Evolutionary conservation across 2,797 vertebrate genomes (phyloP), one percentile per base, ranked within the genome.

Genomic region (Gallirallus australis): DNA sequence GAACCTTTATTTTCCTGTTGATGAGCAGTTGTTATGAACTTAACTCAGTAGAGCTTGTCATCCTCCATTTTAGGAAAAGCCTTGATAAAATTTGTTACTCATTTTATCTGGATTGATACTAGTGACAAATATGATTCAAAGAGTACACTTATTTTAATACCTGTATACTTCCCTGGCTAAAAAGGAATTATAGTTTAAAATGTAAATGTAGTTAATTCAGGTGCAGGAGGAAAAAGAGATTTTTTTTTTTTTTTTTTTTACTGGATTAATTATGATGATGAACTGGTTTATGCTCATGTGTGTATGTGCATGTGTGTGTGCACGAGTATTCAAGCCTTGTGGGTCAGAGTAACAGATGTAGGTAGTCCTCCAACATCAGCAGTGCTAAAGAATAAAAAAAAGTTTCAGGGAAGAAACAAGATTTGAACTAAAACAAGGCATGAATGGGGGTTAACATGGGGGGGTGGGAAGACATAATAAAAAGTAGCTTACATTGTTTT

Each of bases 211-310:
- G 21, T 60, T 73, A 69, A 65, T 73, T 56, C n/a, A 61, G 64
- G n/a, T 52, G 9, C 30, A 59, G 42, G 42, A 78, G 31, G 47
- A 24, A 69, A 72, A 80, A 60, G 23, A 64, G 15, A 16, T 24
- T 24, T 59, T 71, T 72, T 24, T 23, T 54, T 71, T 72, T 60
- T 24, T 23, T 59, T 71, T 72, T 60, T 79, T 75, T 30, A 39
- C 10, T 63, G 16, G 20, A 11, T 65, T 78, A 78, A 7, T 70
- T 85, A 7, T 1, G 3, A 23, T 45, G 68, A 37, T 0, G 0
- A 66, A 9, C 33, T 85, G 9, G 21, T 16, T n/a, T 30, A 35
- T 21, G 21, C 21, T 57, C 7, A 37, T n/a, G 4, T 11, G 7
- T 42, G 20, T 12, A 1, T 53, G 27, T 50, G 52, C 28, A 17